Percentiles rank a stretch among this genome's conserved stretches.
These are phyloP conservation scores for Hoplodrina blanda DNA, from an alignment of 2,888 invertebrate species.

Conservation along the genomic window DNA sequence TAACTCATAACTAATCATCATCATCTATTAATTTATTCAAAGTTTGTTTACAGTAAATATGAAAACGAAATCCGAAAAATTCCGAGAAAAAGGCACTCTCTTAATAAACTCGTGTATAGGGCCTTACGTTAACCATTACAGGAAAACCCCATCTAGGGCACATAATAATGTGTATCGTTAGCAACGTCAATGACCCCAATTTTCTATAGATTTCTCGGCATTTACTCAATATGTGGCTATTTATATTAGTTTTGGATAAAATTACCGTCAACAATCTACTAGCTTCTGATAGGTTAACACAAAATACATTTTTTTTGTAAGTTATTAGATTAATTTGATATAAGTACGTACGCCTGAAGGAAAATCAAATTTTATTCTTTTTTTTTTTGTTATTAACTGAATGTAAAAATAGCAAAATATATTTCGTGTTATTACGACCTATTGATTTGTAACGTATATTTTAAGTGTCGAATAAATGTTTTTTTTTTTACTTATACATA, in stretches of 20 bases:
- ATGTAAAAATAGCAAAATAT: too few relatives aligned
- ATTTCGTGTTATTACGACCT: too few relatives aligned
- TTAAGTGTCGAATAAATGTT: too few relatives aligned
- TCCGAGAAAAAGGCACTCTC: background rate
- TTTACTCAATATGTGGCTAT: conserved; percentile 17
- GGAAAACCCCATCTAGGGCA: conserved; percentile 34
- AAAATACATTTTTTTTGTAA: background rate
- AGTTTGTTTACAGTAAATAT: background rate
- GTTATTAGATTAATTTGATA: background rate
- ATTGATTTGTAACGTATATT: too few relatives aligned
- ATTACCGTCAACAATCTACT: conserved; percentile 1
- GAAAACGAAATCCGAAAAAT: conserved; percentile 1
- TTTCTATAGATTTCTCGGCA: conserved; percentile 7
- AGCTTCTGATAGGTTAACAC: conserved; percentile 3
- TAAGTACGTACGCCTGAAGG: background rate
- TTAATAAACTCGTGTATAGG: background rate
- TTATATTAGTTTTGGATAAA: conserved; percentile 17
- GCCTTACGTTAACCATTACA: conserved; percentile 30
- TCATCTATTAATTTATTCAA: too few relatives aligned
- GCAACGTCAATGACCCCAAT: conserved; percentile 22
- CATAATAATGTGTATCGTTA: conserved; percentile 40
- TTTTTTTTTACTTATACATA: too few relatives aligned
- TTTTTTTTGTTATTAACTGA: too few relatives aligned
- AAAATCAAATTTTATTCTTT: background rate
- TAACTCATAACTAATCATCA: too few relatives aligned